These are phyloP conservation scores for Liolophura sinensis DNA, from an alignment of 1,140 invertebrate genomes.

Conservation along the genomic window DNA sequence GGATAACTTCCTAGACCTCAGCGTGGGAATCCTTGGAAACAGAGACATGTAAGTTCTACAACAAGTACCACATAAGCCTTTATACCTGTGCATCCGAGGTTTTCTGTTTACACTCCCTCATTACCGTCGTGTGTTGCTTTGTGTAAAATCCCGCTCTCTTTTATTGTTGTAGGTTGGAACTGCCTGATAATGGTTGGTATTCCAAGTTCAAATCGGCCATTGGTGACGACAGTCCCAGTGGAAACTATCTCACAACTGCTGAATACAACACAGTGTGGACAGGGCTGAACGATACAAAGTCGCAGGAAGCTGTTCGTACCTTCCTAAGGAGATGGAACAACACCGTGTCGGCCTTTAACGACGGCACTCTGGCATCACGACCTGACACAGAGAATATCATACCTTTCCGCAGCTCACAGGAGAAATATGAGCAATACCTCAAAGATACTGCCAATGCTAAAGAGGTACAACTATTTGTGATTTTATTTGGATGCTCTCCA, in stretches of 20 bases:
- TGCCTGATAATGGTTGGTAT: constrained; percentile 1
- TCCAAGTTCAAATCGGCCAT: constrained; percentile 4
- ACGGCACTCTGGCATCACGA: not conserved
- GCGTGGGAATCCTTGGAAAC: constrained; percentile 5
- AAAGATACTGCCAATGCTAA: constrained; percentile 5
- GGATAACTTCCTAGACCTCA: constrained; percentile 4
- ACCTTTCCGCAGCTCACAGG: not conserved
- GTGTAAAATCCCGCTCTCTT: too few relatives aligned
- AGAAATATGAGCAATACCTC: constrained; percentile 1
- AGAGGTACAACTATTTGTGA: constrained; percentile 4
- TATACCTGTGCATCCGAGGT: too few relatives aligned
- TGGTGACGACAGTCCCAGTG: not conserved
- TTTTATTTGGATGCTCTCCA: too few relatives aligned
- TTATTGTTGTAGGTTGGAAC: too few relatives aligned
- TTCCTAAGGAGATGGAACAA: constrained; percentile 8
- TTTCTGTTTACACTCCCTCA: too few relatives aligned
- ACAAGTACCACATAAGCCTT: not conserved
- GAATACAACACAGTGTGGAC: too few relatives aligned
- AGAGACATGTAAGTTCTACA: constrained; percentile 3
- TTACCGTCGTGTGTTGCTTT: too few relatives aligned
- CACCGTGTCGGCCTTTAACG: constrained; percentile 7
- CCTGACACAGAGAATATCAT: constrained; percentile 1
- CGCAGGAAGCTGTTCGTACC: not conserved
- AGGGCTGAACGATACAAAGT: too few relatives aligned
- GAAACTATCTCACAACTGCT: too few relatives aligned